These are phyloP conservation scores for Betta splendens DNA, from an alignment of 2,797 vertebrate genomes.

Conservation along the genomic window DNA sequence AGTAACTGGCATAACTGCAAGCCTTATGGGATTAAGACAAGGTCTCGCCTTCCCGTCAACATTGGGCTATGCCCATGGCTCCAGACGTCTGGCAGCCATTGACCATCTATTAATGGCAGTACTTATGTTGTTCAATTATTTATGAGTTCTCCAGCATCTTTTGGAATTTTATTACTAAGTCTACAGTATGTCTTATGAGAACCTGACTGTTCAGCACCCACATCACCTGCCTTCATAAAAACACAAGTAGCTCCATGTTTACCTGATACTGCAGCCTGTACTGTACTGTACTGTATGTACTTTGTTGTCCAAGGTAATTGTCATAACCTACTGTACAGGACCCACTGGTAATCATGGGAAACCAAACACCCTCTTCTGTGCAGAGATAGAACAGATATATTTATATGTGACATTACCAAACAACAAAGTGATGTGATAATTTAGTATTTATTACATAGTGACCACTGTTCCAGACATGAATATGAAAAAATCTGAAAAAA, in stretches of 20 bases:
- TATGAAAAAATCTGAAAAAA: neutral
- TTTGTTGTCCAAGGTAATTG: neutral
- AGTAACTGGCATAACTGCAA: no score
- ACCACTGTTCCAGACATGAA: neutral
- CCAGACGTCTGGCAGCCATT: no score
- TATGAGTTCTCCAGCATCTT: no score
- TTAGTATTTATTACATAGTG: neutral
- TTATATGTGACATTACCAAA: neutral
- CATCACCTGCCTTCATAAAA: neutral
- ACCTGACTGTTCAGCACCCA: neutral
- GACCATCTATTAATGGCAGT: no score
- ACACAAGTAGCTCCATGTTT: neutral
- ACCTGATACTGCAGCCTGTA: neutral
- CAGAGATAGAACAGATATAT: neutral
- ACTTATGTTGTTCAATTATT: no score
- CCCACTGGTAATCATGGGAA: neutral
- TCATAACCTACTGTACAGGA: neutral
- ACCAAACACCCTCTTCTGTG: slow-evolving; percentile 8
- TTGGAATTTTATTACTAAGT: no score
- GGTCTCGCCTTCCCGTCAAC: no score
- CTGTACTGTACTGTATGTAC: neutral
- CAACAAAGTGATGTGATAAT: no score
- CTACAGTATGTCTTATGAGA: no score
- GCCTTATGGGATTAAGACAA: no score
- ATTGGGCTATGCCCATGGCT: no score